Percentiles rank a stretch among this genome's conserved stretches.
phyloP scores from a whole-genome alignment of 2,113 vertebrate species.

The Sakesphorus luctuosus region DNA sequence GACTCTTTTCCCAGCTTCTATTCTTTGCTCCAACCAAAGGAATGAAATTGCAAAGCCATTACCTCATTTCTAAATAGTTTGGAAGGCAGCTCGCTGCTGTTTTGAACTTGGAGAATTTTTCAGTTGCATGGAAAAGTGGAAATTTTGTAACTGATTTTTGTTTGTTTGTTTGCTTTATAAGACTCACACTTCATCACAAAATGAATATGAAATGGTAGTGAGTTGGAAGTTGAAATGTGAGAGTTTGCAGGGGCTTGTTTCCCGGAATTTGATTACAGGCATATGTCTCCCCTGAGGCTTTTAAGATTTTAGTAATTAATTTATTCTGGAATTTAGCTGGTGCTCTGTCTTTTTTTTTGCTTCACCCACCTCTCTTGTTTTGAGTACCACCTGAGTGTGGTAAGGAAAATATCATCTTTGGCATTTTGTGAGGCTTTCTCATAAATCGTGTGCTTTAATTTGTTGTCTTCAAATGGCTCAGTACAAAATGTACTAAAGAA shows the following conservation, averaged over 20 bases:
- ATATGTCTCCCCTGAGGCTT: conserved; percentile 51
- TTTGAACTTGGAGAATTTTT: neutral
- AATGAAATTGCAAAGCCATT: conserved; percentile 49
- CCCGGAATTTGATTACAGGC: conserved; percentile 57
- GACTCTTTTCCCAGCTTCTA: conserved; percentile 54
- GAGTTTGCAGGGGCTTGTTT: conserved; percentile 47
- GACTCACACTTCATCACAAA: conserved; percentile 17
- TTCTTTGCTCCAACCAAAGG: conserved; percentile 33
- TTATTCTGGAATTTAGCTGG: conserved; percentile 14
- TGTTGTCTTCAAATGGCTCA: conserved; percentile 34
- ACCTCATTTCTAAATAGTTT: conserved; percentile 45
- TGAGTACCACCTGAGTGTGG: neutral
- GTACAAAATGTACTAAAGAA: neutral
- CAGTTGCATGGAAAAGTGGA: neutral
- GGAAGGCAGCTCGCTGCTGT: neutral
- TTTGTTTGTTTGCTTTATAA: conserved; percentile 39
- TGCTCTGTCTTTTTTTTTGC: neutral
- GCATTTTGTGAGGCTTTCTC: conserved; percentile 25
- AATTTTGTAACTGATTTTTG: conserved; percentile 3
- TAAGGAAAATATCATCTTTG: neutral
- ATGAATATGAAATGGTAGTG: conserved; percentile 22
- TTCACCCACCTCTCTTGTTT: neutral
- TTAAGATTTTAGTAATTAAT: conserved; percentile 42
- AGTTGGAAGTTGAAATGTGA: conserved; percentile 44
- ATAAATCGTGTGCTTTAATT: conserved; percentile 36